Evolutionary conservation across 2,113 vertebrate species (phyloP), one percentile per base, ranked within the genome.

Genomic region (Xerus inauris): DNA sequence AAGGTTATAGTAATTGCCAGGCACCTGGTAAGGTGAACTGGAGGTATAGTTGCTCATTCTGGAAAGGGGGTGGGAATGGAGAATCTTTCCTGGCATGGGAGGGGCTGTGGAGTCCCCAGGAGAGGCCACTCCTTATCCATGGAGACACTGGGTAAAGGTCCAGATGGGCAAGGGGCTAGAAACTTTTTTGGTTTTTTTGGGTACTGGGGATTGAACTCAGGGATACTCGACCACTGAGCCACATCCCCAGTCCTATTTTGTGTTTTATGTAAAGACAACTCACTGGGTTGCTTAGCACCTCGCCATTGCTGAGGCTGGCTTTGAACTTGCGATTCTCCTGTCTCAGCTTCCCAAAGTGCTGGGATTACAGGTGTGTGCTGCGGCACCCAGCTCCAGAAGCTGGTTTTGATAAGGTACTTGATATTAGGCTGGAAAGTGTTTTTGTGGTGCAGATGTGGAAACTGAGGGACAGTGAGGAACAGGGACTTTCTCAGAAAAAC

Each of bases 351-450:
- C n/a, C n/a, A n/a, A n/a, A n/a, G n/a, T n/a, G n/a, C n/a, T n/a
- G n/a, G n/a, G n/a, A n/a, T n/a, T n/a, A n/a, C n/a, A n/a, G n/a
- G n/a, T n/a, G n/a, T n/a, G n/a, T n/a, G n/a, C n/a, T n/a, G n/a
- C n/a, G n/a, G n/a, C n/a, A n/a, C n/a, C n/a, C n/a, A n/a, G n/a
- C n/a, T n/a, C n/a, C 19, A 47, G 86, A 87, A 91, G 72, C 89
- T 92, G 62, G 65, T 84, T 90, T 92, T 88, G 51, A 82, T 77
- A 88, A 76, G 65, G 51, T 5, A 95, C 71, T 89, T 54, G 42
- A n/a, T 81, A 76, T 80, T 28, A 45, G 40, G 30, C 38, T 91
- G 45, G 45, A 94, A 95, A 38, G 88, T 92, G 76, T 24, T 92
- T 96, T 45, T 24, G 24, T 88, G 71, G 71, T 82, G 9, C 51